Evolutionary conservation across 1,140 invertebrate genomes (phyloP).

Genomic region (Hyposmocoma kahamanoa): DNA sequence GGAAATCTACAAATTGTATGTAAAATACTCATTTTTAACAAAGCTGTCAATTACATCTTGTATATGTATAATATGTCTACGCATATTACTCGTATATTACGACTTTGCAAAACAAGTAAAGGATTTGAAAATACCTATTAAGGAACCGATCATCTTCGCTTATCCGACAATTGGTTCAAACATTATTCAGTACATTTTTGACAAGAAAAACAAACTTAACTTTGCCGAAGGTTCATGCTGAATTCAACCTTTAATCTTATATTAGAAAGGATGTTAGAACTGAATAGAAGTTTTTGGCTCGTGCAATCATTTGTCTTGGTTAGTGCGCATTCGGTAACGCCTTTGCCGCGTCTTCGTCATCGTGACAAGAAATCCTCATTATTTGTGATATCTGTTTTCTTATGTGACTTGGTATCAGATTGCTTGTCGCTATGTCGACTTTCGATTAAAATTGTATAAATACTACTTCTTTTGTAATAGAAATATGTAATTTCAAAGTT

Average conservation of each 20-base stretch:
- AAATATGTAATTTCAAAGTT: not conserved
- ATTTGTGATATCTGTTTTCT: conserved; percentile 19
- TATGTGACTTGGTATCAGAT: too few species aligned
- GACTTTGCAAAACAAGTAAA: too few species aligned
- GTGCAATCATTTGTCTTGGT: conserved; percentile 38
- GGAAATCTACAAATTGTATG: too few species aligned
- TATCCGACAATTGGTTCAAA: conserved; percentile 7
- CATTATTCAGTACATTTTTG: conserved; percentile 6
- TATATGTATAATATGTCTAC: too few species aligned
- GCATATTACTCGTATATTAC: too few species aligned
- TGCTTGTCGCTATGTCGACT: not conserved
- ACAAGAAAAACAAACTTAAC: not conserved
- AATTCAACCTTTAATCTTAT: not conserved
- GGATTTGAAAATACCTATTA: too few species aligned
- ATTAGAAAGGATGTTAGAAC: not conserved
- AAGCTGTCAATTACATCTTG: too few species aligned
- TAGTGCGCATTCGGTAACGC: conserved; percentile 30
- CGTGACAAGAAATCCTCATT: conserved; percentile 25
- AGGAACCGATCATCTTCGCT: not conserved
- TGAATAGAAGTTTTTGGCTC: too few species aligned
- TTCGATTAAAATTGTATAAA: not conserved
- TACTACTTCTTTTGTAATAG: too few species aligned
- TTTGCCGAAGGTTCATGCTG: not conserved
- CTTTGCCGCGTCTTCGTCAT: conserved; percentile 29
- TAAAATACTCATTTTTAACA: too few species aligned